Evolutionary conservation across 2,797 vertebrate species (phyloP).

Genomic region (Diplodus sargus): DNA sequence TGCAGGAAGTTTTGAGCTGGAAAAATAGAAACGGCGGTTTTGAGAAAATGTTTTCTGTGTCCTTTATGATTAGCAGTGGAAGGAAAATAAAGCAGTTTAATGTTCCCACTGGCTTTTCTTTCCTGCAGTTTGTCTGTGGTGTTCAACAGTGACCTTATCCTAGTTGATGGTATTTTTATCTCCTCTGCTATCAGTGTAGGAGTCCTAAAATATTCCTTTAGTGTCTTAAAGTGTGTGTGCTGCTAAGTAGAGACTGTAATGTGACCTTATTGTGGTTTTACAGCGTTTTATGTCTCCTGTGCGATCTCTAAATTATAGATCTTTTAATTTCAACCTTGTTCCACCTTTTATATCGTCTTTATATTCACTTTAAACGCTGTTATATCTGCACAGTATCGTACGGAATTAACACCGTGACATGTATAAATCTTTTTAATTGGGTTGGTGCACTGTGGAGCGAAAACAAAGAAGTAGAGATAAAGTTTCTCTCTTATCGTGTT

Average conservation of each 20-base stretch:
- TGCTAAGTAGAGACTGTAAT: conserved; percentile 7
- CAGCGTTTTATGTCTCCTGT: neutral
- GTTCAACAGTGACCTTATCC: conserved; percentile 70
- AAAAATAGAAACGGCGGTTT: neutral
- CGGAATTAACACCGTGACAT: neutral
- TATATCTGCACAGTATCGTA: neutral
- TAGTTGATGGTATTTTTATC: conserved; percentile 70
- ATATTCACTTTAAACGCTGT: neutral
- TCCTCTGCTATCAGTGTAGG: conserved; percentile 31
- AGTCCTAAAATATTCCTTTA: conserved; percentile 58
- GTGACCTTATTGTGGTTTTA: conserved; percentile 33
- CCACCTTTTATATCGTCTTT: neutral
- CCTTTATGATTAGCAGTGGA: neutral
- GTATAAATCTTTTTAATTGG: neutral
- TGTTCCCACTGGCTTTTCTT: neutral
- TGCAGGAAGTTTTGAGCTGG: conserved; percentile 42
- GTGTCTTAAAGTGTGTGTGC: conserved; percentile 39
- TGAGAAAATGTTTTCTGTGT: neutral
- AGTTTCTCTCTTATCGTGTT: neutral
- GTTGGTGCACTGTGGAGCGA: neutral
- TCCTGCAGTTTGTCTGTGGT: conserved; percentile 14
- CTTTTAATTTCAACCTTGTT: conserved; percentile 6
- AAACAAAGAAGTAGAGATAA: neutral
- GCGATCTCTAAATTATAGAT: neutral
- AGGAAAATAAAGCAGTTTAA: neutral